Percentiles rank a stretch among this genome's conserved stretches.
Conservation (phyloP, 2,797 vertebrate species). For the Triplophysa bombifrons region DNA sequence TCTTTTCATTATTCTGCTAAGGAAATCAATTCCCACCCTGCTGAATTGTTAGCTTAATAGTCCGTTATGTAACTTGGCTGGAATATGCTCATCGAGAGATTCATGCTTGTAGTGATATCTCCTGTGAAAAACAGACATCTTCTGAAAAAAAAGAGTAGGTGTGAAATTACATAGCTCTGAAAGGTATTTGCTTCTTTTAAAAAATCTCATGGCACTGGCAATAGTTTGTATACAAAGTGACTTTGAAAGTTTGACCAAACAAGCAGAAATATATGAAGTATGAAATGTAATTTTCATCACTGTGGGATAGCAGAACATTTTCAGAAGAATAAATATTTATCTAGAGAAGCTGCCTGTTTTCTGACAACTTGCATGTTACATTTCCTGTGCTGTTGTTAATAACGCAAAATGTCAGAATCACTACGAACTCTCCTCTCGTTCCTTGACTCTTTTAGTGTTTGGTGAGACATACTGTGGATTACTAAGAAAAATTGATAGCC, state of each 20-base stretch:
- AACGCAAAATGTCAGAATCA: slow-evolving; percentile 14
- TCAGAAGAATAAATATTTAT: slow-evolving; percentile 18
- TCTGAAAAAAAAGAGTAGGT: not conserved
- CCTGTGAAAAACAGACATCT: slow-evolving; percentile 1
- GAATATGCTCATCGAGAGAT: slow-evolving; percentile 14
- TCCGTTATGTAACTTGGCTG: slow-evolving; percentile 18
- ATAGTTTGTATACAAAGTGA: slow-evolving; percentile 22
- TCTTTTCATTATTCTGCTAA: slow-evolving; percentile 36
- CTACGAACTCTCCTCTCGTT: not conserved
- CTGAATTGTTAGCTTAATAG: slow-evolving; percentile 32
- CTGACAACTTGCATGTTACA: slow-evolving; percentile 12
- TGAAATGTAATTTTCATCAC: slow-evolving; percentile 22
- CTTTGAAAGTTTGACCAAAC: slow-evolving; percentile 28
- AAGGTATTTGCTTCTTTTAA: not conserved
- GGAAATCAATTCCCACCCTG: slow-evolving; percentile 16
- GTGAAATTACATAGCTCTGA: slow-evolving; percentile 13
- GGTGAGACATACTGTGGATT: not conserved
- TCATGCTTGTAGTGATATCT: slow-evolving; percentile 21
- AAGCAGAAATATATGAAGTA: slow-evolving; percentile 15
- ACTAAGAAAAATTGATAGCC: not conserved
- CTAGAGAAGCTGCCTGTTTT: slow-evolving; percentile 8
- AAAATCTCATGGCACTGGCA: not conserved
- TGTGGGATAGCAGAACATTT: not conserved
- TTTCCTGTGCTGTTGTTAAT: slow-evolving; percentile 22
- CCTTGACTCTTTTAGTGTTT: not conserved